Evolutionary conservation across 53 echinoderm and acorn worm species (phyloP).

Genomic region (Mesocentrotus franciscanus): DNA sequence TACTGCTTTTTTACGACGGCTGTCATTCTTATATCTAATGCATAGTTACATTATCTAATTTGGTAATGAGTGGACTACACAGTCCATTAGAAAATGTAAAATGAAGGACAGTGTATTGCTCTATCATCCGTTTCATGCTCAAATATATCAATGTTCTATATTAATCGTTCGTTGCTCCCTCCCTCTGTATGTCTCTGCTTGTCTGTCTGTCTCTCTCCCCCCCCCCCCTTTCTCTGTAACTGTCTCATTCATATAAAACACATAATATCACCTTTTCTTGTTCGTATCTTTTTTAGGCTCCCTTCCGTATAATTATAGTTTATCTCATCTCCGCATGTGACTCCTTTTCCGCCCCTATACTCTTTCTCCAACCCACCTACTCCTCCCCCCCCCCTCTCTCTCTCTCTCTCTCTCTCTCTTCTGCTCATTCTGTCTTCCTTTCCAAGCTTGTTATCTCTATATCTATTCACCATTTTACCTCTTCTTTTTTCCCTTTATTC

Average conservation of each 20-base stretch:
- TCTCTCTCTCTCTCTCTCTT: background rate
- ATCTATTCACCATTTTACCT: background rate
- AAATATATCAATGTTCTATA: background rate
- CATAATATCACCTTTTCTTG: background rate
- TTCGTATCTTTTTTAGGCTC: background rate
- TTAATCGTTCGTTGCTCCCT: background rate
- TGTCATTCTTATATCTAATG: background rate
- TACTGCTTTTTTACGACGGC: background rate
- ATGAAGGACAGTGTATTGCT: background rate
- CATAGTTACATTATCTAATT: background rate
- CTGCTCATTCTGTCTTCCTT: background rate
- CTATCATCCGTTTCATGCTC: background rate
- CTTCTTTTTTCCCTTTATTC: background rate
- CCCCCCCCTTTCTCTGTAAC: background rate
- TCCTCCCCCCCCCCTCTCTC: background rate
- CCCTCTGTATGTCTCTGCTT: background rate
- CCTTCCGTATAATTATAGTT: too few species aligned
- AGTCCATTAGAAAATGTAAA: background rate
- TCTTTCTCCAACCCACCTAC: background rate
- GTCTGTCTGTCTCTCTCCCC: background rate
- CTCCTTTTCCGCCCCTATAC: too few species aligned
- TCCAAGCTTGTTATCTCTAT: background rate
- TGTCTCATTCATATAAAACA: too few species aligned
- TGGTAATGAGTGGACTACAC: background rate
- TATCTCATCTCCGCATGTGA: too few species aligned